Conservation (phyloP, 2,888 invertebrate genomes). For the Brachypterus glaber region DNA sequence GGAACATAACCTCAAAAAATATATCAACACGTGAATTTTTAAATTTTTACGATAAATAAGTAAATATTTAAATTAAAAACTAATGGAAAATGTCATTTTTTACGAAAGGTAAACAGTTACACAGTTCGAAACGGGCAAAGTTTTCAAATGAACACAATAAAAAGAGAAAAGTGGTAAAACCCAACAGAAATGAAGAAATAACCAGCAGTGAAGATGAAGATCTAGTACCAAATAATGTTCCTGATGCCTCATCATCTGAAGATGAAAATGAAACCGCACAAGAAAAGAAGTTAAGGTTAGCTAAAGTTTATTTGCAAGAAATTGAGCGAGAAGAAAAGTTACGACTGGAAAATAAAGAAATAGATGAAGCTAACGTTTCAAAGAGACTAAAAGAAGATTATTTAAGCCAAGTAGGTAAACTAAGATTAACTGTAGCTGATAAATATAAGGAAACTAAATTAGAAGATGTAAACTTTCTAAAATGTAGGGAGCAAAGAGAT, state of each 20-base stretch:
- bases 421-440: slow-evolving; percentile 67
- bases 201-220: slow-evolving; percentile 57
- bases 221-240: slow-evolving; percentile 45
- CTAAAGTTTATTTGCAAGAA: slow-evolving; percentile 82
- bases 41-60: no score
- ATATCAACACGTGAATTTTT: no score
- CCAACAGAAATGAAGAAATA: slow-evolving; percentile 46
- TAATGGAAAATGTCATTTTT: slow-evolving; percentile 36
- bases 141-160: slow-evolving; percentile 21
- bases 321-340: slow-evolving; percentile 72
- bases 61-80: no score
- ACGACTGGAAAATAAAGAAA: slow-evolving; percentile 55
- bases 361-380: slow-evolving; percentile 58
- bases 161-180: slow-evolving; percentile 21
- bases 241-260: slow-evolving; percentile 42
- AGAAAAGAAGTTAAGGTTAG: slow-evolving; percentile 80
- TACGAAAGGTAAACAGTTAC: slow-evolving; percentile 30
- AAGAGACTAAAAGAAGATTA: slow-evolving; percentile 74
- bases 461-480: slow-evolving; percentile 44
- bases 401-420: slow-evolving; percentile 74
- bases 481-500: slow-evolving; percentile 68
- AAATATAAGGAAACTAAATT: slow-evolving; percentile 42
- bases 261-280: slow-evolving; percentile 75
- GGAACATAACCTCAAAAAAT: no score
- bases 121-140: slow-evolving; percentile 22